phyloP scores from a whole-genome alignment of 2,888 invertebrate species.

The Leptopilina syphax region DNA sequence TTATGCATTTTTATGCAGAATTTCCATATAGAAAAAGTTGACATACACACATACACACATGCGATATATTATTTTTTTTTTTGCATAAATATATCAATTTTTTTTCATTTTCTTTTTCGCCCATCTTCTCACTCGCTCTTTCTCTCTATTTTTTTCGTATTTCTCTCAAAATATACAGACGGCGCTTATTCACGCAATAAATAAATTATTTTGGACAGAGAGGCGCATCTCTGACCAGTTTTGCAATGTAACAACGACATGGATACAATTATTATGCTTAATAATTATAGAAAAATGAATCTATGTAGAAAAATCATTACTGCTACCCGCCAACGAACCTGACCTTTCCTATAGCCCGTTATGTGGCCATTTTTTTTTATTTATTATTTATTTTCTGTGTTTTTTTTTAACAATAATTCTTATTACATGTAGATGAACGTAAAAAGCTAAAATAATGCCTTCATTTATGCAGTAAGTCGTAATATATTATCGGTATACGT shows the following conservation, averaged over 20 bases:
- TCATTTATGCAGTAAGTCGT: slow-evolving; percentile 72
- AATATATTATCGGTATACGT: slow-evolving; percentile 70
- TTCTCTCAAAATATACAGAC: slow-evolving; percentile 21
- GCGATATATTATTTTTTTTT: slow-evolving; percentile 40
- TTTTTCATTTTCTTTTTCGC: slow-evolving; percentile 33
- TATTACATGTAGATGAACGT: slow-evolving; percentile 56
- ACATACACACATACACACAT: slow-evolving; percentile 38
- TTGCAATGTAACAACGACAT: slow-evolving; percentile 54
- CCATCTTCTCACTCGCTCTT: slow-evolving; percentile 36
- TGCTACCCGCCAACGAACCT: slow-evolving; percentile 64
- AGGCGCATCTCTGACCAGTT: slow-evolving; percentile 54
- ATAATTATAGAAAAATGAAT: slow-evolving; percentile 56
- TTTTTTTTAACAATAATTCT: slow-evolving; percentile 47
- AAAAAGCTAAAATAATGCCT: slow-evolving; percentile 72
- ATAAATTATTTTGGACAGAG: slow-evolving; percentile 72
- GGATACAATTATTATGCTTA: slow-evolving; percentile 68
- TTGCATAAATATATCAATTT: slow-evolving; percentile 50
- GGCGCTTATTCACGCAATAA: slow-evolving; percentile 64
- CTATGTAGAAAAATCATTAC: slow-evolving; percentile 49
- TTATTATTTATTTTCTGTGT: slow-evolving; percentile 45
- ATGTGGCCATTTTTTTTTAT: slow-evolving; percentile 43
- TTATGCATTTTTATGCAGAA: background rate
- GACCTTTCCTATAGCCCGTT: slow-evolving; percentile 44
- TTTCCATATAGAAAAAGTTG: slow-evolving; percentile 14
- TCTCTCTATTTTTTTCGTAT: slow-evolving; percentile 44